Base-by-base conservation (phyloP, 2,797 vertebrate genomes). In the Epinephelus malabaricus region DNA sequence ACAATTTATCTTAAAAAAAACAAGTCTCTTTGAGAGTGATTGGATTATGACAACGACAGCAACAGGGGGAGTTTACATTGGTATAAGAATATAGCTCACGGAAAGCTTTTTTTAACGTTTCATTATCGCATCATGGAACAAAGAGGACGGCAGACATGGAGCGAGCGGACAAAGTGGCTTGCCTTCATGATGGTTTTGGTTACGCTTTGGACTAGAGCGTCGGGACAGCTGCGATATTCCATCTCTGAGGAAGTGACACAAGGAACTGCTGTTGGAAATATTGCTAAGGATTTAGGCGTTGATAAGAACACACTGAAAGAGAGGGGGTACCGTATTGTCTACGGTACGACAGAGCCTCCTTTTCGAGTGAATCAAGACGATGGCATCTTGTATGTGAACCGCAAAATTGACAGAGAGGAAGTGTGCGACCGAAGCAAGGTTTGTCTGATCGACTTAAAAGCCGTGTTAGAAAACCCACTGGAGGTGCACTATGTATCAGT, bases 221-320 rank as follows among this genome's bases (percentile, higher is more conserved):
- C 65, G 0, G 92, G 78, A 6, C 94, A 95, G 18, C 82, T 83
- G 89, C 95, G 92, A 87, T 96, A 87, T 96, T 73, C 89, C 61
- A 0, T 95, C 30, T 76, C 66, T 25, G 96, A 96, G 61, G 96
- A 97, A 73, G 88, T 93, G 6, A 93, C 92, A 71, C 92, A 94
- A 59, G 96, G 95, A 69, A 92, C 92, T 19, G 84, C 90, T 71
- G 94, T 96, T 61, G 96, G 96, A 56, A 95, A 95, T 82, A 88
- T 96, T 5, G 95, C 95, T 0, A 96, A 96, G 83, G 96, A 97
- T 87, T 86, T 97, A 21, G 94, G 95, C 67, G 83, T 97, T 40
- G 95, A 96, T 56, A 84, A 80, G 17, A 66, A 3, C 2, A 75
- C 93, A 1, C 66, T 96, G 77, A 85, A 87, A 75, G 86, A 94